Evolutionary conservation across 2,888 invertebrate species (phyloP).

Genomic region (Urechis unicinctus): DNA sequence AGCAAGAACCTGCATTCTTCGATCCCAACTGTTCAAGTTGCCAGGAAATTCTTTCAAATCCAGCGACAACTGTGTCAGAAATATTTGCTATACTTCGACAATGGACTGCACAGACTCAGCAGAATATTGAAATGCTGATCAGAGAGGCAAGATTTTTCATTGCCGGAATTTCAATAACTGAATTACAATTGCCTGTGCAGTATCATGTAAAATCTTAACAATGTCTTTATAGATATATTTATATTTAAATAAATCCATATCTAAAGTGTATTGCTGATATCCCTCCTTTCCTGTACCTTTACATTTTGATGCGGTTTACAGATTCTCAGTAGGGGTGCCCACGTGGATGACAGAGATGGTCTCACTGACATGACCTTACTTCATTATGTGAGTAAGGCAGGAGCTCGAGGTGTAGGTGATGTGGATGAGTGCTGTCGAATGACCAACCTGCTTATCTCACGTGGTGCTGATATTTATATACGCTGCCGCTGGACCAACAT

Average conservation of each 20-base stretch:
- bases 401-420: slow-evolving; percentile 51
- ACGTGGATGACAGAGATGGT: slow-evolving; percentile 54
- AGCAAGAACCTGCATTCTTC: slow-evolving; percentile 50
- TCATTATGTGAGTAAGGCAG: slow-evolving; percentile 55
- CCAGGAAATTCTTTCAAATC: slow-evolving; percentile 39
- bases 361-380: slow-evolving; percentile 55
- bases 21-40: slow-evolving; percentile 52
- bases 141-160: slow-evolving; percentile 44
- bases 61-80: slow-evolving; percentile 49
- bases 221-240: neutral
- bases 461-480: slow-evolving; percentile 51
- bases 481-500: slow-evolving; percentile 55
- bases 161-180: too few relatives aligned
- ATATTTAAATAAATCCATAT: neutral
- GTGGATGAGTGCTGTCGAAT: slow-evolving; percentile 38
- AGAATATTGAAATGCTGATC: slow-evolving; percentile 51
- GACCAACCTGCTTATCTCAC: slow-evolving; percentile 30
- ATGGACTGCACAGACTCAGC: slow-evolving; percentile 55
- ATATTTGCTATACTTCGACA: slow-evolving; percentile 54
- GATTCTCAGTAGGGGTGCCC: slow-evolving; percentile 51
- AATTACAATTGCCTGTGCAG: neutral
- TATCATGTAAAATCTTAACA: neutral
- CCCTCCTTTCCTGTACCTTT: neutral
- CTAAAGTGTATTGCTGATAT: neutral
- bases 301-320: slow-evolving; percentile 28